Evolutionary conservation across 2,888 invertebrate genomes (phyloP).

Genomic region (Axea sp.): DNA sequence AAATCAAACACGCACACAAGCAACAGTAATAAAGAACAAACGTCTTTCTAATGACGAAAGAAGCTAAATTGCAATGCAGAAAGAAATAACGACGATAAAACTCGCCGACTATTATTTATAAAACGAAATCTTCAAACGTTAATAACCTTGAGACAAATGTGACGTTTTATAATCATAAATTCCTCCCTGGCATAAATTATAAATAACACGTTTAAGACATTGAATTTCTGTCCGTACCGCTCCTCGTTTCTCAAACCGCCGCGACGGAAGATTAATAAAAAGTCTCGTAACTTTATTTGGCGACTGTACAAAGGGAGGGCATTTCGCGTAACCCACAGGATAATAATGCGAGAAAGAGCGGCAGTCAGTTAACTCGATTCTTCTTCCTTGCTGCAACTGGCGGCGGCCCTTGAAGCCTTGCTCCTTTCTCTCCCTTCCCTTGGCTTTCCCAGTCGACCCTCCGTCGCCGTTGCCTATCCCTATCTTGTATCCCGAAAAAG

Average conservation of each 20-base stretch:
- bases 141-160: too few species aligned
- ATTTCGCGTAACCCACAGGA: constrained; percentile 67
- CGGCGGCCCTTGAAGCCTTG: constrained; percentile 47
- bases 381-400: constrained; percentile 57
- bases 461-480: constrained; percentile 55
- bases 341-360: constrained; percentile 74
- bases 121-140: too few species aligned
- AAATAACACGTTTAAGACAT: background rate
- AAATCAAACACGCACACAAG: too few species aligned
- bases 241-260: constrained; percentile 28
- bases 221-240: background rate
- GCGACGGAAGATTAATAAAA: constrained; percentile 50
- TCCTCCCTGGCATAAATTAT: too few species aligned
- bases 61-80: too few species aligned
- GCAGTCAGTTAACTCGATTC: constrained; percentile 72
- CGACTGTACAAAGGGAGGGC: constrained; percentile 65
- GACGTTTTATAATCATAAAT: too few species aligned
- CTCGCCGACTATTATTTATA: too few species aligned
- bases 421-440: constrained; percentile 49
- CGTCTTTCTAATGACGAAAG: too few species aligned
- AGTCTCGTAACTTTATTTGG: constrained; percentile 56
- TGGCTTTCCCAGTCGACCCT: constrained; percentile 44
- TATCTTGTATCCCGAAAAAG: constrained; percentile 57
- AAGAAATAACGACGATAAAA: too few species aligned
- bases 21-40: too few species aligned